These are phyloP conservation scores for Protophormia terraenovae DNA, from an alignment of 2,888 invertebrate species.

Conservation along the genomic window DNA sequence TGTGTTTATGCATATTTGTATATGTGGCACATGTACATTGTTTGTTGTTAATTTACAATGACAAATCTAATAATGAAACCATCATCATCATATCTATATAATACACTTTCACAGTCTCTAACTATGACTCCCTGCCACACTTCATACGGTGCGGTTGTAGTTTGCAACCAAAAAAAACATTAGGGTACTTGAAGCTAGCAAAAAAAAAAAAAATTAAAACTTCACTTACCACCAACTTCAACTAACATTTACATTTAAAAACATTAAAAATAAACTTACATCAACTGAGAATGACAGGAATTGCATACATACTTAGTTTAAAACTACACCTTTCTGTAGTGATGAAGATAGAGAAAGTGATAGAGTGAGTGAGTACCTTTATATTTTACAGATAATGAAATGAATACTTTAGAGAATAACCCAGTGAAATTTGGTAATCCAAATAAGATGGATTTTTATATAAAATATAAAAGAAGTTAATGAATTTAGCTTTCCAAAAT, in stretches of 20 bases:
- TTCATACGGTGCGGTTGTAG: slow-evolving; percentile 1
- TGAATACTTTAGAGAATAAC: neutral
- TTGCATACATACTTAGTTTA: slow-evolving; percentile 4
- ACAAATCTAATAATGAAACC: slow-evolving; percentile 67
- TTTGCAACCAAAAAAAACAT: neutral
- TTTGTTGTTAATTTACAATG: slow-evolving; percentile 65
- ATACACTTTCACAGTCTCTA: slow-evolving; percentile 12
- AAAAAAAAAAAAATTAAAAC: neutral
- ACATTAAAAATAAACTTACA: slow-evolving; percentile 41
- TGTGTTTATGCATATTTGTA: neutral
- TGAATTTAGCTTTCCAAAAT: too few species aligned
- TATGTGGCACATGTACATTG: slow-evolving; percentile 26
- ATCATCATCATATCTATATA: slow-evolving; percentile 54
- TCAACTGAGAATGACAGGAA: slow-evolving; percentile 59
- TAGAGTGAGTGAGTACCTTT: slow-evolving; percentile 7
- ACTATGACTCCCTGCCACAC: neutral
- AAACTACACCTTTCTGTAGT: neutral
- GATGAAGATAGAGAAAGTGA: too few species aligned
- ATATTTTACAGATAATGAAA: slow-evolving; percentile 18
- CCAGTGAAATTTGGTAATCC: slow-evolving; percentile 35
- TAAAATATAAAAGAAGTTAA: too few species aligned
- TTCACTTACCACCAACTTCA: slow-evolving; percentile 33
- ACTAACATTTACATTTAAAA: slow-evolving; percentile 37
- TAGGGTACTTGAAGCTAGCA: slow-evolving; percentile 15
- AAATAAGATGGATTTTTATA: too few species aligned